Base-by-base conservation (phyloP, 1,140 invertebrate species). In the Drosophila funebris region DNA sequence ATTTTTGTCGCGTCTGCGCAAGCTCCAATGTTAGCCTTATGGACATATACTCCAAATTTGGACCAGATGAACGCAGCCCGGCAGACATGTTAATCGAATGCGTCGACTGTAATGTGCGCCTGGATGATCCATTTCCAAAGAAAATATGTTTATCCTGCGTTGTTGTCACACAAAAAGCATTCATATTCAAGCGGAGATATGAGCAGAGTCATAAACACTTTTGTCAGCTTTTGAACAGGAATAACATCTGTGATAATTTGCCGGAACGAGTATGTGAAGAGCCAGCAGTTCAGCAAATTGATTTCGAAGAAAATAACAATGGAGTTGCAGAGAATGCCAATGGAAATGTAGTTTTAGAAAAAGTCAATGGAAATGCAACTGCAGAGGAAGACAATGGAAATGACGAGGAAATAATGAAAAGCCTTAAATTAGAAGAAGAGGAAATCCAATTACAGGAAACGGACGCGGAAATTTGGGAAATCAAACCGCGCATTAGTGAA, bases 81-180 rank as follows among this genome's bases (percentile, higher is more conserved):
- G 54, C 54, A 9, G 54, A 67, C 0, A 67, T 67, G 64, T 43
- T 67, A 0, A 58, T 27, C 31, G 63, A 67, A 29, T 67, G 53
- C 33, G 44, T 58, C 8, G 41, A 48, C 31, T 46, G 41, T 1
- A 8, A 37, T 2, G 14, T 58, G 3, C 31, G 14, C 0, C 22
- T 8, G 8, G 43, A 67, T 22, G 63, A 67, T 50, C 33, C 43
- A n/a, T 60, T 69, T 7, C 46, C 66, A 5, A 52, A 61, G 3
- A 9, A 27, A 9, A 61, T 61, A 4, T 69, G 66, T 11, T 2
- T 22, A 7, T 18, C 13, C 6, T 61, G 46, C 11, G 20, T 52
- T 5, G 8, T 52, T 18, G 27, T 1, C 4, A 24, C 27, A 0
- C 44, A 44, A 31, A 68, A 68, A 8, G 66, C 56, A 13, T 58